Evolutionary conservation across 2,888 invertebrate genomes (phyloP), one percentile per base, ranked within the genome.

Genomic region (Dryocosmus kuriphilus): DNA sequence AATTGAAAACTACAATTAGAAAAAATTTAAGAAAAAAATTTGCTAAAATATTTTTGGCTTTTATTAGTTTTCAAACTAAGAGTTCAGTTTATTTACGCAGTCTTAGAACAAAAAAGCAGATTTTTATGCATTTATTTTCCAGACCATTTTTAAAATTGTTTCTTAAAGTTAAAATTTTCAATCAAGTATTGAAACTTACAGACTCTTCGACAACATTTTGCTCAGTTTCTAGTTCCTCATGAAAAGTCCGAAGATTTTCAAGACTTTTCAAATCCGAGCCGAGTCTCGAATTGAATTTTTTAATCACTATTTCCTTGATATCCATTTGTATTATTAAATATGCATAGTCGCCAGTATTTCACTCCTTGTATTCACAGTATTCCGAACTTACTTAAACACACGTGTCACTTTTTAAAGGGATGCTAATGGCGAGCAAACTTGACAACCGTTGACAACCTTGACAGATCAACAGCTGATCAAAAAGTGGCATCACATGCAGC

Each of bases 241-340:
- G 92, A 22, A 95, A 87, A 80, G 92, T 87, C 38, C 91, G 89
- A 80, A 94, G 93, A 82, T 93, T 93, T 77, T 93, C 91, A 22
- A 94, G 89, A 83, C 93, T 93, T 76, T 92, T 92, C 76, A 94
- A 90, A 86, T 93, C 92, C 16, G 91, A 92, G 30, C 94, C 94
- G 65, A 94, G 92, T 86, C 93, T 92, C 41, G 90, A 88, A 83
- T 94, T 94, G 30, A 95, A 91, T 81, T 92, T 93, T 62, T 92
- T 87, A 61, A 94, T 91, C 27, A 94, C 91, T 81, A 88, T 90
- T 85, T 91, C 85, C 76, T 89, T 91, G 6, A 90, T 82, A 81
- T 91, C 90, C 86, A 88, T 89, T 78, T 81, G n/a, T 51, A 51
- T 14, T 14, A 27, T 30, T 19, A 9, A 67, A 46, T 8, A 30